Evolutionary conservation across 2,888 invertebrate species (phyloP), one percentile per base, ranked within the genome.

Genomic region (Caenorhabditis sp.): DNA sequence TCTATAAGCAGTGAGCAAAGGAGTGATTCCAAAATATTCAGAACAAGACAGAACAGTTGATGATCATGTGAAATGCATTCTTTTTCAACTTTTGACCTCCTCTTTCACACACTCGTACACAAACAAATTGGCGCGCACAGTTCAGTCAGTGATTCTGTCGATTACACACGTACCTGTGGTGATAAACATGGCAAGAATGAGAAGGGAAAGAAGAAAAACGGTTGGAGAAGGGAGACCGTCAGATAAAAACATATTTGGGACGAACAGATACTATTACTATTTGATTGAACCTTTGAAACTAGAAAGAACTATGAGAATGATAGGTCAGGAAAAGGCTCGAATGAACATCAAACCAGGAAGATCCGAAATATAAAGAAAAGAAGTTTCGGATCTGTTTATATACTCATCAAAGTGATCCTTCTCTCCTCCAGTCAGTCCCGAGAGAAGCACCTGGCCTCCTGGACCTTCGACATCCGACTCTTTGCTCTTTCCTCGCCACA

Each of bases 111-210:
- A 9, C 11, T 13, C 11, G 35, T 46, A 46, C 22, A 46, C 46
- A 46, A 46, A 46, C 46, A 26, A 41, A 41, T 17, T 41, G 41
- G 26, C 46, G 26, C 46, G 46, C 46, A 46, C 46, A 46, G 46
- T 46, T 46, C 46, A 46, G 46, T 46, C 46, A 46, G 35, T 35
- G 35, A 35, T 35, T 35, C 4, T 35, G 26, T 46, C 46, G 46
- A 45, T 45, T 37, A 37, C 37, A 46, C 26, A 46, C 13, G 20
- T 15, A 45, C 45, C 9, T 13, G 35, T 35, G n/a, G 35, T 35
- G 35, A 35, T 13, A 35, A 35, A 35, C 35, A 35, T 13, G 35
- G 9, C 30, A 5, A 35, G 35, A 35, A 13, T 13, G 35, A 9
- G 6, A 35, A 13, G 9, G 35, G 2, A 13, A 35, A 13, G 13